Evolutionary conservation across 1,140 invertebrate species (phyloP).

Genomic region (Drosophila virilis): DNA sequence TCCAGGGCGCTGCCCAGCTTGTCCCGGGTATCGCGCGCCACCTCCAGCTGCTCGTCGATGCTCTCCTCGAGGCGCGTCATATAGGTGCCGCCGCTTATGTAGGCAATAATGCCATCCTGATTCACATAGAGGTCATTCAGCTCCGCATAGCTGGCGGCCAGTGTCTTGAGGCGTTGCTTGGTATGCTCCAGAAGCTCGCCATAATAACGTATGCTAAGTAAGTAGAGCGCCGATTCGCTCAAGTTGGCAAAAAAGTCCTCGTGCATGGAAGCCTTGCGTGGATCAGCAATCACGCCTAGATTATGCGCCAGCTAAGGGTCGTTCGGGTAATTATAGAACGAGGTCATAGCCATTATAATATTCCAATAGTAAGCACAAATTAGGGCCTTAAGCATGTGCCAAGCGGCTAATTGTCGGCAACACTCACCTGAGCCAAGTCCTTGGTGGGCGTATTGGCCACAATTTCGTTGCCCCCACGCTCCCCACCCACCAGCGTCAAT

Average conservation of each 20-base stretch:
- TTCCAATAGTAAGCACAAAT: background rate
- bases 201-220: conserved; percentile 72
- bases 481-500: conserved; percentile 25
- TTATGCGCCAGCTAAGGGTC: conserved; percentile 68
- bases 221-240: conserved; percentile 75
- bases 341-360: conserved; percentile 8
- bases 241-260: conserved; percentile 84
- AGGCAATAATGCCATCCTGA: conserved; percentile 82
- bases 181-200: conserved; percentile 74
- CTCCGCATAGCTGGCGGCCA: conserved; percentile 69
- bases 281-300: conserved; percentile 75
- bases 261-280: conserved; percentile 81
- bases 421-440: conserved; percentile 74
- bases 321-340: conserved; percentile 1
- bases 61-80: conserved; percentile 77
- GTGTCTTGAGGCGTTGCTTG: conserved; percentile 61
- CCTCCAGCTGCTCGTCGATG: conserved; percentile 76
- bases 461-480: conserved; percentile 54
- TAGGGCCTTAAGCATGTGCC: conserved; percentile 2
- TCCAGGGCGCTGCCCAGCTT: conserved; percentile 78
- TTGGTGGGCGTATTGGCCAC: conserved; percentile 76
- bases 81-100: conserved; percentile 78
- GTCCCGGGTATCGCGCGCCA: conserved; percentile 77
- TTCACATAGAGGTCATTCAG: conserved; percentile 76
- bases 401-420: conserved; percentile 27